A percentile compares a stretch with the other conserved stretches of the same genome.
These are phyloP conservation scores for Spilarctia lutea DNA, from an alignment of 2,888 invertebrate genomes.

Conservation along the genomic window DNA sequence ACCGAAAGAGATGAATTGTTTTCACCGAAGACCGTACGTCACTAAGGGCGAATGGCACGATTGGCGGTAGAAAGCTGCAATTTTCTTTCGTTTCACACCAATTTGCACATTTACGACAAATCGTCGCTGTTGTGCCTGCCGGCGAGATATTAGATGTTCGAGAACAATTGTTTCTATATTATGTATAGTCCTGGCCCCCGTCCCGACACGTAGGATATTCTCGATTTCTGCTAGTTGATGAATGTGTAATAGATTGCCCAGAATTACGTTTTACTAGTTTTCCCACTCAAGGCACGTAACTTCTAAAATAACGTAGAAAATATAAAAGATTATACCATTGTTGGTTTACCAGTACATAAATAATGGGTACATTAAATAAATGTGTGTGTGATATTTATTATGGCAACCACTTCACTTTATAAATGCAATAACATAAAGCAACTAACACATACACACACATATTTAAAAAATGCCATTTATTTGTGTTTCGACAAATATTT, in stretches of 20 bases:
- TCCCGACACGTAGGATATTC: not conserved
- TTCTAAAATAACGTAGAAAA: not conserved
- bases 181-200: not conserved
- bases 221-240: not conserved
- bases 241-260: not conserved
- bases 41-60: conserved; percentile 52
- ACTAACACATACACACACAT: not conserved
- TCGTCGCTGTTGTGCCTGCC: conserved; percentile 52
- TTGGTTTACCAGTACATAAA: too few relatives aligned
- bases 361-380: too few relatives aligned
- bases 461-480: not conserved
- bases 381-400: too few relatives aligned
- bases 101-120: conserved; percentile 71
- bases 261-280: not conserved
- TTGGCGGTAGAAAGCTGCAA: conserved; percentile 55
- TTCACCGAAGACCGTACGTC: conserved; percentile 55
- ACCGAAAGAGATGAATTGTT: conserved; percentile 66
- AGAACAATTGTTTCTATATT: conserved; percentile 13
- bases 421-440: too few relatives aligned
- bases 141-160: conserved; percentile 26
- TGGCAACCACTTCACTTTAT: too few relatives aligned
- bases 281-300: not conserved
- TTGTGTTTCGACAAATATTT: conserved; percentile 9
- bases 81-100: conserved; percentile 68
- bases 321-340: too few relatives aligned